phyloP scores from a whole-genome alignment of 2,888 invertebrate genomes.

The Cheilosia variabilis region DNA sequence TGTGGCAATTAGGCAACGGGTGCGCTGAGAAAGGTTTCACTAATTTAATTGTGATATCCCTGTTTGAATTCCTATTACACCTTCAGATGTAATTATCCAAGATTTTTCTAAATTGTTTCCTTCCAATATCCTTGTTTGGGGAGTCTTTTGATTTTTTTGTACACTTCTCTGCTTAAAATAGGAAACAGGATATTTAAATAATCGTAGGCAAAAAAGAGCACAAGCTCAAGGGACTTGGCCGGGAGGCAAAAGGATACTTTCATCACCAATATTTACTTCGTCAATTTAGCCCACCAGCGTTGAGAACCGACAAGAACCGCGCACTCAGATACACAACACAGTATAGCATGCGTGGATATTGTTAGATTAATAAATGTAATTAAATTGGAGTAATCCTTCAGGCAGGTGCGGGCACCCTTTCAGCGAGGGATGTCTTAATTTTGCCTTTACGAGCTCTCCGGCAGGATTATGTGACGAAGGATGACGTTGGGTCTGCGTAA shows the following conservation, averaged over 20 bases:
- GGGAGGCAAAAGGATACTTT: not conserved
- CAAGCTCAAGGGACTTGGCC: not conserved
- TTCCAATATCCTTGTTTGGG: not conserved
- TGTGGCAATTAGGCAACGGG: not conserved
- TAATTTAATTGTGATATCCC: not conserved
- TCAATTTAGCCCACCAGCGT: constrained; percentile 37
- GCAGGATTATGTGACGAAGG: too few species aligned
- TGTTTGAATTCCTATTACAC: not conserved
- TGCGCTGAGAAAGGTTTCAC: not conserved
- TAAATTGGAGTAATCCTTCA: not conserved
- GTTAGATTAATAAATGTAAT: not conserved
- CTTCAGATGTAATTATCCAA: constrained; percentile 25
- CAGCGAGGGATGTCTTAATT: too few species aligned
- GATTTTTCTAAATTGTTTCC: not conserved
- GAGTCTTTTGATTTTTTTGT: not conserved
- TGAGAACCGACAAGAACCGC: not conserved
- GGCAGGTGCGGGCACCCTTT: too few species aligned
- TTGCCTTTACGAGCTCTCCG: too few species aligned
- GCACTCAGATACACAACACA: not conserved
- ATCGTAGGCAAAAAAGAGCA: constrained; percentile 3
- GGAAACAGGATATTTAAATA: constrained; percentile 31
- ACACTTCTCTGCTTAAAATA: not conserved
- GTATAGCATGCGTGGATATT: not conserved
- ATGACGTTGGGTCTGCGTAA: too few species aligned
- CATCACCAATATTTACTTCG: not conserved